Evolutionary conservation across 2,113 vertebrate genomes (phyloP).

Genomic region (Trogon melanurus): DNA sequence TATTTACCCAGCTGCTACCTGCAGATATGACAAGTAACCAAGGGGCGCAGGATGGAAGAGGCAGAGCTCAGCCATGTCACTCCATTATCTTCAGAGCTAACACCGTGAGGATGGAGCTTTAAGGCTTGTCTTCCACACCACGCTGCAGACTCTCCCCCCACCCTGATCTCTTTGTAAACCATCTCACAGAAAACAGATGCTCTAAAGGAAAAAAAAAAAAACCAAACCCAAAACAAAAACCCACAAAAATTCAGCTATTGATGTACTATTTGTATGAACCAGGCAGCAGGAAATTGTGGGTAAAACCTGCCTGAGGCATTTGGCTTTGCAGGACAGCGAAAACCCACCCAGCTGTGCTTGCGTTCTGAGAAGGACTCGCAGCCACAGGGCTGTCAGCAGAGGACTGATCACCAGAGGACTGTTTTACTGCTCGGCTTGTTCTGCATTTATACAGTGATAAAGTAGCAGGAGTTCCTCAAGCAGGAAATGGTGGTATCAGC

Average conservation of each 20-base stretch:
- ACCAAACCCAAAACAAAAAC: no score
- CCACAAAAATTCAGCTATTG: not conserved
- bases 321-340: not conserved
- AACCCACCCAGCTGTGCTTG: not conserved
- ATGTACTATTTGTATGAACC: not conserved
- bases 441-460: not conserved
- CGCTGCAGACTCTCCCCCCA: not conserved
- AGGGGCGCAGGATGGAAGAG: not conserved
- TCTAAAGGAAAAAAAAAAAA: not conserved
- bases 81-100: not conserved
- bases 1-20: slow-evolving; percentile 7
- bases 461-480: not conserved
- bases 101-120: not conserved
- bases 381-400: not conserved
- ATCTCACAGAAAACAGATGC: not conserved
- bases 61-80: not conserved
- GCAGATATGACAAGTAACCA: not conserved
- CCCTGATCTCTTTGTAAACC: not conserved
- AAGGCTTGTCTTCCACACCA: not conserved
- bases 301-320: not conserved
- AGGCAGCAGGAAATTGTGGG: not conserved
- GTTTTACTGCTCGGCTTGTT: not conserved
- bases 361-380: not conserved
- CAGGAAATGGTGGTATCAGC: not conserved
- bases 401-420: not conserved